These are phyloP conservation scores for Volucella inflata DNA, from an alignment of 2,888 invertebrate species.

Conservation along the genomic window DNA sequence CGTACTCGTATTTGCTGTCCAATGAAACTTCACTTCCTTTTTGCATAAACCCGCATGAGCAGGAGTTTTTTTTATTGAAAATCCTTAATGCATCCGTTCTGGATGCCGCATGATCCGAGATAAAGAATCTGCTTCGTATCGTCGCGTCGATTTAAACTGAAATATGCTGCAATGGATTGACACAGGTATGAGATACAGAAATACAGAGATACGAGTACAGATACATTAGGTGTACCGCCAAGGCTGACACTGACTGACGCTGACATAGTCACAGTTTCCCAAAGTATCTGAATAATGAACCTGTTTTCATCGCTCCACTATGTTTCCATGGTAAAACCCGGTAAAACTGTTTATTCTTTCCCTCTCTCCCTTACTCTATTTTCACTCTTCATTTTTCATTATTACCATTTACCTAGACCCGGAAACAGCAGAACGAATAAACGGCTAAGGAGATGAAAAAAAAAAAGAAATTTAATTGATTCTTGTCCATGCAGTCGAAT, in stretches of 20 bases:
- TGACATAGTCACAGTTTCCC: not conserved
- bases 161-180: slow-evolving; percentile 48
- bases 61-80: not conserved
- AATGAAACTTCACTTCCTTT: slow-evolving; percentile 30
- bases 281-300: slow-evolving; percentile 24
- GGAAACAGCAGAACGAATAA: slow-evolving; percentile 17
- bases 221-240: too few species aligned
- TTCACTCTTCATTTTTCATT: not conserved
- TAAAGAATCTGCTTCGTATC: slow-evolving; percentile 32
- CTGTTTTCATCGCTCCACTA: too few species aligned
- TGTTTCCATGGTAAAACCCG: too few species aligned
- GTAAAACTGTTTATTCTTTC: not conserved
- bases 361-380: not conserved
- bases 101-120: slow-evolving; percentile 43
- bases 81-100: slow-evolving; percentile 10
- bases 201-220: not conserved
- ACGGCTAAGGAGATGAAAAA: not conserved
- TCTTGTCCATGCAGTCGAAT: slow-evolving; percentile 10
- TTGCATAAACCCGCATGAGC: slow-evolving; percentile 38
- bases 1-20: slow-evolving; percentile 54
- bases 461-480: not conserved
- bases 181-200: slow-evolving; percentile 17
- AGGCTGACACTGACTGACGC: not conserved
- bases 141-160: slow-evolving; percentile 38
- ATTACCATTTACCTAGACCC: not conserved